Evolutionary conservation across 2,797 vertebrate species (phyloP).

Genomic region (Pristis pectinata): DNA sequence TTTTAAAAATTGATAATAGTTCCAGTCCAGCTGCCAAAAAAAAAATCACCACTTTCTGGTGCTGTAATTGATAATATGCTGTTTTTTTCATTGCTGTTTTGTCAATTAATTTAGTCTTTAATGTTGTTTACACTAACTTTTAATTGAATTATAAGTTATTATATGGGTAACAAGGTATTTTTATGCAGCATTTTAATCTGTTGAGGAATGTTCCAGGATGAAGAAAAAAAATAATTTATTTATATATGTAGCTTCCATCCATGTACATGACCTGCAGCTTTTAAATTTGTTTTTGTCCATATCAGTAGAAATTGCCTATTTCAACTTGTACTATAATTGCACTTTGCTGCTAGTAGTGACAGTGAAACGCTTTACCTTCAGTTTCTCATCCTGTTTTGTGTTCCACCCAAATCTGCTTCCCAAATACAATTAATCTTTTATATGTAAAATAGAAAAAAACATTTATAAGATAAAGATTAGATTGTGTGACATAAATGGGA

Average conservation of each 20-base stretch:
- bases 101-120: background rate
- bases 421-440: background rate
- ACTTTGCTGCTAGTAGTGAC: background rate
- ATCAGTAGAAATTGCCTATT: background rate
- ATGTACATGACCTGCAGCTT: background rate
- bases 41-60: background rate
- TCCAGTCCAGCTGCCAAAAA: background rate
- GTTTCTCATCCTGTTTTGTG: background rate
- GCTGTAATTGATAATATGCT: background rate
- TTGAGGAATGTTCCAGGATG: no score
- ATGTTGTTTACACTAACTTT: background rate
- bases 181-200: no score
- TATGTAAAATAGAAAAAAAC: background rate
- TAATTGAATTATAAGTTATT: background rate
- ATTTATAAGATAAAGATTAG: background rate
- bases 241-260: background rate
- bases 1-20: background rate
- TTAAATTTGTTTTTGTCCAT: background rate
- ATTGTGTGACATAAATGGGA: background rate
- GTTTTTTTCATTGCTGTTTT: background rate
- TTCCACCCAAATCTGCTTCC: background rate
- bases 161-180: no score
- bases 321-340: background rate
- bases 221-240: background rate
- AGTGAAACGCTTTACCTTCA: background rate